Conservation (phyloP, 2,113 vertebrate genomes). For the Colinus virginianus region DNA sequence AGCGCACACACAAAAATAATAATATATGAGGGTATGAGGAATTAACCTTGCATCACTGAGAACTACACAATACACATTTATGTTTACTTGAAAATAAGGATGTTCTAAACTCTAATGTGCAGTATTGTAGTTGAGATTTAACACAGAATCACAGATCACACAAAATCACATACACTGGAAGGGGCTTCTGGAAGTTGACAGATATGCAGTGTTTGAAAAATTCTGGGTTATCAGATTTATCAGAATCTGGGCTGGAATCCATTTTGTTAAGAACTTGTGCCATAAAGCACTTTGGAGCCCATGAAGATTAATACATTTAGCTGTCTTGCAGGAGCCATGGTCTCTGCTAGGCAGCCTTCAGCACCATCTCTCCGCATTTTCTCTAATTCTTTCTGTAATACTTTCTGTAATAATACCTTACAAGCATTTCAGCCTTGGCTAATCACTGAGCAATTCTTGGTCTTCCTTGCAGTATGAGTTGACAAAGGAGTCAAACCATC, state of each 20-base stretch:
- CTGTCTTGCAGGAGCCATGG: accelerated
- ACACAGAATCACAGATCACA: too few relatives aligned
- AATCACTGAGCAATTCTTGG: too few relatives aligned
- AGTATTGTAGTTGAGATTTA: not conserved
- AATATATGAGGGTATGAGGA: not conserved
- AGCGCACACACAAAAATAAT: not conserved
- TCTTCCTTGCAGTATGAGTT: not conserved
- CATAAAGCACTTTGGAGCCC: accelerated
- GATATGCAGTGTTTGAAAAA: not conserved
- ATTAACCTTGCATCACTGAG: not conserved
- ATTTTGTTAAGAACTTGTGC: not conserved
- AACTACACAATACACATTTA: not conserved
- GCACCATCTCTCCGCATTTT: not conserved
- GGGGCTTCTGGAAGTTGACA: not conserved
- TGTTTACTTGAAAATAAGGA: not conserved
- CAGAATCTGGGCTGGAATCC: accelerated
- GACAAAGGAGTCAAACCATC: not conserved
- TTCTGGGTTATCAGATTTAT: accelerated
- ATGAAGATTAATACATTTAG: accelerated
- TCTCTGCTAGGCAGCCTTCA: not conserved
- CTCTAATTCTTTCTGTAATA: too few relatives aligned
- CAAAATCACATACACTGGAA: too few relatives aligned
- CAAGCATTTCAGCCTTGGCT: not conserved
- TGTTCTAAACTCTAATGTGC: not conserved
- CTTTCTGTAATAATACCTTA: accelerated